Base-by-base conservation (phyloP, 2,888 invertebrate species). In the Leptinotarsa juncta region DNA sequence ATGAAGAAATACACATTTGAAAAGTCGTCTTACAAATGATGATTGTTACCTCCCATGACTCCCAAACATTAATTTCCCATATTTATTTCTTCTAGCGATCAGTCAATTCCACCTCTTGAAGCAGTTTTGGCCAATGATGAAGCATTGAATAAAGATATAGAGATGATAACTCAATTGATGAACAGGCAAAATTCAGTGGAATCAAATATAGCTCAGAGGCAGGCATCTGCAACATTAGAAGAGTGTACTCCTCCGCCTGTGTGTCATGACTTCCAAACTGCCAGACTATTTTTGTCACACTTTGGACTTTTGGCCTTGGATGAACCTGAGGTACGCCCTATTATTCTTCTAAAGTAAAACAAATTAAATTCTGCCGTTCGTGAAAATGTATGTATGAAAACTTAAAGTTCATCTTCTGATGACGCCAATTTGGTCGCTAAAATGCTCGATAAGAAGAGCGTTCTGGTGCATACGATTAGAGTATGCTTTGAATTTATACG, bases 261-360 rank as follows among this genome's bases (percentile, higher is more conserved):
- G 3, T 95, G 95, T 81, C 94, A 96, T 72, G 97, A 97, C 86
- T 98, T 98, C 86, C 97, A 98, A 89, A 97, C 98, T 0, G 96
- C 98, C 2, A 91, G 99, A 68, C 89, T 99, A 42, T 97, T 99
- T 87, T 89, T 99, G 20, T 97, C 98, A 3, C 97, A 99, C 88
- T 97, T 99, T 87, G 99, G 99, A 0, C 95, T 98, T 83, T 89
- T 99, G 20, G 92, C 93, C 55, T 90, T 93, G 57, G 90, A 90
- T 74, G 87, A 88, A 3, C 83, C 84, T 71, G 85, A 85, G 73
- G 83, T 82, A 79, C 76, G 69, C 51, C 26, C 3, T 10, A 65
- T 5, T 23, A 20, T 15, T 53, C 15, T 26, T 16, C 18, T 60
- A 23, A 10, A 32, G 42, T n/a, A 16, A 12, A 20, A 42, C 10